Conservation (phyloP, 2,113 vertebrate species). For the Aphyosemion australe region DNA sequence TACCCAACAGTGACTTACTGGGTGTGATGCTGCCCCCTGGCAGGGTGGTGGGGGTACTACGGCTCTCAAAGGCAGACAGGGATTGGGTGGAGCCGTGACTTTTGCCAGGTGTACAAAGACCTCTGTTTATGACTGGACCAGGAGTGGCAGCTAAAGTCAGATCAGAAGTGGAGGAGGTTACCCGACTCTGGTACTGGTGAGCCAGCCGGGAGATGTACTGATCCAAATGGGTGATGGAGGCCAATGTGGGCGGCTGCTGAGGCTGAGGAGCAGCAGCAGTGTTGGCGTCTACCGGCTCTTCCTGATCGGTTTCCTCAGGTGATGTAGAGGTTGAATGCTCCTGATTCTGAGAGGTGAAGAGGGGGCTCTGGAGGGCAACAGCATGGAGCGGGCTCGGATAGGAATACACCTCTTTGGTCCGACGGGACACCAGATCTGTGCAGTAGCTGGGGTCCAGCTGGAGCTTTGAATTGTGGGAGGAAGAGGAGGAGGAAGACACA, state of each 20-base stretch:
- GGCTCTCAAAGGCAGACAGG: conserved; percentile 73
- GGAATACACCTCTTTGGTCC: conserved; percentile 82
- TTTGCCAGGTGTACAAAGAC: conserved; percentile 59
- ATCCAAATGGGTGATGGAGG: conserved; percentile 75
- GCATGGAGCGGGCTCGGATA: conserved; percentile 87
- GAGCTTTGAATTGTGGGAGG: conserved; percentile 47
- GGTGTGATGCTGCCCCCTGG: conserved; percentile 65
- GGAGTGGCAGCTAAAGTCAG: conserved; percentile 32
- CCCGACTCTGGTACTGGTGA: conserved; percentile 71
- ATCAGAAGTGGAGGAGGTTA: conserved; percentile 48
- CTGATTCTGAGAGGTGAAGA: conserved; percentile 75
- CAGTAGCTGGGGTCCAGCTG: conserved; percentile 79
- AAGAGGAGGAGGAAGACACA: conserved; percentile 5
- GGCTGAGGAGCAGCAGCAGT: conserved; percentile 21
- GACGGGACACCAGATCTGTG: conserved; percentile 80
- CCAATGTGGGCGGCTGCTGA: conserved; percentile 32
- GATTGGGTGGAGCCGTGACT: conserved; percentile 77
- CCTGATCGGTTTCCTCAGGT: conserved; percentile 54
- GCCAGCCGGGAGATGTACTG: conserved; percentile 81
- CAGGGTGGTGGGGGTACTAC: conserved; percentile 57
- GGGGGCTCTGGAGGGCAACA: conserved; percentile 84
- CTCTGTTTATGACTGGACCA: conserved; percentile 25
- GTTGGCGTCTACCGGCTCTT: conserved; percentile 44
- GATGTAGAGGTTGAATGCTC: conserved; percentile 50
- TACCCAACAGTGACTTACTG: conserved; percentile 78